A percentile compares a stretch with the other conserved stretches of the same genome.
Conservation (phyloP, 2,888 invertebrate genomes). For the Phymatocera aterrima region DNA sequence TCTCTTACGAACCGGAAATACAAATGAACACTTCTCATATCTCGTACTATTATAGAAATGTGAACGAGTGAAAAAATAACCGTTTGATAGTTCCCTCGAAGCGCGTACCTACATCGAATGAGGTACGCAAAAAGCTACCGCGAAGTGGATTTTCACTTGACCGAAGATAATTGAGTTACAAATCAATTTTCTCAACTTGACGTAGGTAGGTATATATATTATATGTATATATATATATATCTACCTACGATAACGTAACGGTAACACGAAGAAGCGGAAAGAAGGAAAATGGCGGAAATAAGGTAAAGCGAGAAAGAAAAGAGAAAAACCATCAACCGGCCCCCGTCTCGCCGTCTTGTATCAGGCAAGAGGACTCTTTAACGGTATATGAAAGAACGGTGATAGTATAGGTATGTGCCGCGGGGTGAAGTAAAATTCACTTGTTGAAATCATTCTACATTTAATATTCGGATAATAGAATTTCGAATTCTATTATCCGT, state of each 20-base stretch:
- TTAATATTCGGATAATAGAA: background rate
- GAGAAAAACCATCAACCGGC: background rate
- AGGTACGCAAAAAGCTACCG: background rate
- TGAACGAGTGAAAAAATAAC: no score
- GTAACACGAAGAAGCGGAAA: background rate
- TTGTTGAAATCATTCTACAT: background rate
- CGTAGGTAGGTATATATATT: background rate
- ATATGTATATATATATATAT: no score
- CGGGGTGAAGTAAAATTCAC: background rate
- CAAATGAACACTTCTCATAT: no score
- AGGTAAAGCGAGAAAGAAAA: background rate
- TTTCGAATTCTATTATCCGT: no score
- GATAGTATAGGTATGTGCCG: no score
- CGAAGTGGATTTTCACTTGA: background rate
- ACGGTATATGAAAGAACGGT: background rate
- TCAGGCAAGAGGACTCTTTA: background rate
- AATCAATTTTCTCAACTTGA: constrained; percentile 11
- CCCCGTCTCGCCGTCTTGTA: no score
- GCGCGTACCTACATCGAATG: no score
- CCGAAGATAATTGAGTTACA: constrained; percentile 23
- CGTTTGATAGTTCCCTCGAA: no score
- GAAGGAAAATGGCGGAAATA: background rate
- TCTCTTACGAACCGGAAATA: no score
- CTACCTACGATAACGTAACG: background rate
- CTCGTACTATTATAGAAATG: no score